Conservation (phyloP, 2,888 invertebrate genomes). For the Nasonia oneida region DNA sequence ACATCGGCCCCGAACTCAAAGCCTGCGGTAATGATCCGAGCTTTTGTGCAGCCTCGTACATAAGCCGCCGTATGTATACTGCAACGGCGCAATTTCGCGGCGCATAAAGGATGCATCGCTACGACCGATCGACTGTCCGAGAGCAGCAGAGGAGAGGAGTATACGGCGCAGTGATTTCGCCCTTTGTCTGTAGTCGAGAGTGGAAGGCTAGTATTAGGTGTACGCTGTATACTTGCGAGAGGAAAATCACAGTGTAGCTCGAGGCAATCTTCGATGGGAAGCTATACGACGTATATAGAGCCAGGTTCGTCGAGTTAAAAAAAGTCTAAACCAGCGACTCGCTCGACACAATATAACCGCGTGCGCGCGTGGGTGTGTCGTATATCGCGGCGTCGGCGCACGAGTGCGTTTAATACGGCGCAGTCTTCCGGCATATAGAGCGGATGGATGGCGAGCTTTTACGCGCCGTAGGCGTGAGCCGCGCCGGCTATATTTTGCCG, state of each 20-base stretch:
- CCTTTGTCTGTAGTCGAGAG: too few species aligned
- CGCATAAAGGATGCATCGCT: background rate
- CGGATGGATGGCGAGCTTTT: background rate
- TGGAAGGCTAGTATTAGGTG: too few species aligned
- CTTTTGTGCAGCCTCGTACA: background rate
- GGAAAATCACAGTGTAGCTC: background rate
- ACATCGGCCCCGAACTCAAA: constrained; percentile 3
- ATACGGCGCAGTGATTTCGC: too few species aligned
- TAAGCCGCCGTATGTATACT: background rate
- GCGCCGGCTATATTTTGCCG: background rate
- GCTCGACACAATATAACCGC: too few species aligned
- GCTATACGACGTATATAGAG: background rate
- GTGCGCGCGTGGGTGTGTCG: too few species aligned
- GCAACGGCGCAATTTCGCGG: background rate
- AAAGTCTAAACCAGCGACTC: too few species aligned
- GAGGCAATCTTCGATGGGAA: background rate
- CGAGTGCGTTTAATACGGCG: constrained; percentile 4
- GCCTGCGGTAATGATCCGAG: constrained; percentile 11
- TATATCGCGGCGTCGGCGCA: background rate
- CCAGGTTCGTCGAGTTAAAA: background rate
- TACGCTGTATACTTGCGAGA: background rate
- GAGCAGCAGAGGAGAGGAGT: too few species aligned
- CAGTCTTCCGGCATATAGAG: background rate
- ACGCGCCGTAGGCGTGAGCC: background rate
- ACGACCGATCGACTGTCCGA: background rate